Conservation (phyloP, 2,113 vertebrate species). For the Blennius ocellaris region DNA sequence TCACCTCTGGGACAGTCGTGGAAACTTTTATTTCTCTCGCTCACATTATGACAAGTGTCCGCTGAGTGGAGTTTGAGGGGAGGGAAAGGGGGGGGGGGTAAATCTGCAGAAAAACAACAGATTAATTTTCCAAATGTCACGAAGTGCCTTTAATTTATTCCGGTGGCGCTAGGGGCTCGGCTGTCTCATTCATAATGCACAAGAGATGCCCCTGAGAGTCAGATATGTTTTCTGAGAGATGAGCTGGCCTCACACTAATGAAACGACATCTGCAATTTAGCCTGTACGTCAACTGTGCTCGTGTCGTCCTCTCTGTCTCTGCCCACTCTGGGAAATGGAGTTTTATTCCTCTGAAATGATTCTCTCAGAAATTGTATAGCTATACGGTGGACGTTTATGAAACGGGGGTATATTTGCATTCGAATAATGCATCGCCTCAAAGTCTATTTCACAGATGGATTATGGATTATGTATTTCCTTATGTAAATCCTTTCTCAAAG, state of each 20-base stretch:
- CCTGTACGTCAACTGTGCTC: constrained; percentile 47
- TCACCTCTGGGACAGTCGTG: constrained; percentile 47
- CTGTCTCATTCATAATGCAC: constrained; percentile 74
- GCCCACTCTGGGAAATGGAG: constrained; percentile 43
- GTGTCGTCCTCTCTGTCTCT: constrained; percentile 33
- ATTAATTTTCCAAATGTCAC: constrained; percentile 72
- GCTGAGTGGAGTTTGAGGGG: constrained; percentile 16
- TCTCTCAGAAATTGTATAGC: constrained; percentile 7
- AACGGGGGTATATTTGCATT: constrained; percentile 37
- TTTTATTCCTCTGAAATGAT: constrained; percentile 37
- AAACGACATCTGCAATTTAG: constrained; percentile 76
- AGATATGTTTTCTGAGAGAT: constrained; percentile 68
- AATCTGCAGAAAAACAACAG: constrained; percentile 56
- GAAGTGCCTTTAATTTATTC: constrained; percentile 72
- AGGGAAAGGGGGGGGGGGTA: too few species aligned
- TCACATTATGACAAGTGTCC: constrained; percentile 55
- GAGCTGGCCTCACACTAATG: constrained; percentile 65
- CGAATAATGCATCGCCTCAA: constrained; percentile 28
- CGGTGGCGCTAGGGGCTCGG: constrained; percentile 33
- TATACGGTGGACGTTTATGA: constrained; percentile 5
- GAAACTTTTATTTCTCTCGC: constrained; percentile 30
- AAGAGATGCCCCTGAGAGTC: constrained; percentile 64
- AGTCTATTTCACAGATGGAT: constrained; percentile 33
- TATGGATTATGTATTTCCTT: constrained; percentile 27
- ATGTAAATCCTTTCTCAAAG: constrained; percentile 8